phyloP scores from a whole-genome alignment of 2,113 vertebrate species.

The Lophius piscatorius region DNA sequence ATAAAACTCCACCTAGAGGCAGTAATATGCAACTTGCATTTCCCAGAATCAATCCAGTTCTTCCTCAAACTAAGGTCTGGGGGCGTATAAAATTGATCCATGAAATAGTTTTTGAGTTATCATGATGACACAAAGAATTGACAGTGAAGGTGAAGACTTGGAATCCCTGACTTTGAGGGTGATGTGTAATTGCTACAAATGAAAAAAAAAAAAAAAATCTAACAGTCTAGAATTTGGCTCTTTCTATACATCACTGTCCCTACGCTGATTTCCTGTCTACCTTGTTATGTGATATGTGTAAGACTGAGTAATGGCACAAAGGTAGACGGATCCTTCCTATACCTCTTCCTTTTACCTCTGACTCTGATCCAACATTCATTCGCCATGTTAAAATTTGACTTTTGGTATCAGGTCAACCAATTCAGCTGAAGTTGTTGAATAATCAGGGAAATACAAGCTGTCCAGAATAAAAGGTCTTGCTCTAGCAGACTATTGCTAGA shows the following conservation, averaged over 20 bases:
- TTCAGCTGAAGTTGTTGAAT: slow-evolving; percentile 9
- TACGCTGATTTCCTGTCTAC: slow-evolving; percentile 32
- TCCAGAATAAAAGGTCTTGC: not conserved
- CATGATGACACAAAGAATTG: too few species aligned
- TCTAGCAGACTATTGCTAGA: too few species aligned
- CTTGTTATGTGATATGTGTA: slow-evolving; percentile 31
- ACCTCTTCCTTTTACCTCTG: slow-evolving; percentile 16
- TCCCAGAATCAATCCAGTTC: too few species aligned
- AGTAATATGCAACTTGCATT: too few species aligned
- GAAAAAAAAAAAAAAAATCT: slow-evolving; percentile 30
- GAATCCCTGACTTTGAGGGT: too few species aligned
- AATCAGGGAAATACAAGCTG: slow-evolving; percentile 8
- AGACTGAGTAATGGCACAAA: slow-evolving; percentile 22
- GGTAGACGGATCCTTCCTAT: slow-evolving; percentile 14
- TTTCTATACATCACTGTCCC: slow-evolving; percentile 17
- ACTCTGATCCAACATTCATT: slow-evolving; percentile 8
- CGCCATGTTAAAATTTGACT: slow-evolving; percentile 10
- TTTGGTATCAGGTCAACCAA: slow-evolving; percentile 8
- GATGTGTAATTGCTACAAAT: slow-evolving; percentile 32
- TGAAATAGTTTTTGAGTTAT: too few species aligned
- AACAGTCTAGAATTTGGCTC: slow-evolving; percentile 45
- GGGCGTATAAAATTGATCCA: too few species aligned
- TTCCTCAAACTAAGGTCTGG: too few species aligned
- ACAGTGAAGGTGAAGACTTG: too few species aligned
- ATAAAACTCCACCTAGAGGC: too few species aligned